These are phyloP conservation scores for Drosophila recens DNA, from an alignment of 2,888 invertebrate species.

Conservation along the genomic window DNA sequence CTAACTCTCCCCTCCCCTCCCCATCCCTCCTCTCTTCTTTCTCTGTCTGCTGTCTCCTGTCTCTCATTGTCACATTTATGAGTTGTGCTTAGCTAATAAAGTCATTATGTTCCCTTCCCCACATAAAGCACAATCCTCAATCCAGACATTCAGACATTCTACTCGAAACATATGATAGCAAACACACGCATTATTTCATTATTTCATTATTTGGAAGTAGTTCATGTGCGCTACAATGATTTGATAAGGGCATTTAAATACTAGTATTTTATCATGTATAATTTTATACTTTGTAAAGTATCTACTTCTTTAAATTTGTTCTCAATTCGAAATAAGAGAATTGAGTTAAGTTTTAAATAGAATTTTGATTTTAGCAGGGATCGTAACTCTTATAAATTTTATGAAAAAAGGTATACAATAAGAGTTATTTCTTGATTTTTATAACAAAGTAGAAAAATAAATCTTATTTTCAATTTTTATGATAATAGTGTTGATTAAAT, in stretches of 20 bases:
- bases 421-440: no score
- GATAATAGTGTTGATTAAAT: no score
- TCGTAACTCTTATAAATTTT: no score
- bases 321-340: no score
- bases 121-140: neutral
- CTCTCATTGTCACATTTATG: constrained; percentile 61
- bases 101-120: constrained; percentile 63
- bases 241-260: constrained; percentile 3
- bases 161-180: constrained; percentile 37
- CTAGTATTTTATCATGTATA: no score
- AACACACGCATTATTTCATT: constrained; percentile 49
- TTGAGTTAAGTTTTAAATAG: no score
- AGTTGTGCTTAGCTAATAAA: constrained; percentile 73
- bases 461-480: no score
- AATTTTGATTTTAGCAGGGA: no score
- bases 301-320: no score
- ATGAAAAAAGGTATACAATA: no score
- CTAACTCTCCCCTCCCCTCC: neutral
- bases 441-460: no score
- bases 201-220: constrained; percentile 12
- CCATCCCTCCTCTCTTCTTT: neutral
- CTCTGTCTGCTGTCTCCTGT: constrained; percentile 1
- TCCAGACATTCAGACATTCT: constrained; percentile 13
- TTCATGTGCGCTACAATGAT: constrained; percentile 27
- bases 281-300: no score